These are phyloP conservation scores for Mimas tiliae DNA, from an alignment of 2,888 invertebrate genomes.

Conservation along the genomic window DNA sequence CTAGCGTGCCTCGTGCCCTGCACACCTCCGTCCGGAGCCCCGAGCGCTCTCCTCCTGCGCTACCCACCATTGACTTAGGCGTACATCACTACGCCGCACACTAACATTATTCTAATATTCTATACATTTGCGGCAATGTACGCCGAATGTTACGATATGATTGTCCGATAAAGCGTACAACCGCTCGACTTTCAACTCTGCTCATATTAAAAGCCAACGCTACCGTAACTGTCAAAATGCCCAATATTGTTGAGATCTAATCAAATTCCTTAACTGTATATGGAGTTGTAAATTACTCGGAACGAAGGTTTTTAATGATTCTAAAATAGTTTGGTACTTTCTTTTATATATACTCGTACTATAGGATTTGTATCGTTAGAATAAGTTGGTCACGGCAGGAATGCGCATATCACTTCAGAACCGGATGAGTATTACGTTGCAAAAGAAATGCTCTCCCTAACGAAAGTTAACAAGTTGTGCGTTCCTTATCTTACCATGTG, in stretches of 20 bases:
- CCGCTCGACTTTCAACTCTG: constrained; percentile 50
- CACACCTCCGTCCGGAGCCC: constrained; percentile 53
- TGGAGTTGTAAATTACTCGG: constrained; percentile 45
- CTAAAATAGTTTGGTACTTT: constrained; percentile 30
- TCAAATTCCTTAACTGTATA: constrained; percentile 54
- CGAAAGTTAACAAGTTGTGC: background rate
- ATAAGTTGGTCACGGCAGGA: background rate
- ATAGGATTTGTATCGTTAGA: background rate
- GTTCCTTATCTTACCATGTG: background rate
- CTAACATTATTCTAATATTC: constrained; percentile 46
- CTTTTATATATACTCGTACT: background rate
- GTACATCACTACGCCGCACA: constrained; percentile 58
- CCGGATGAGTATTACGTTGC: background rate
- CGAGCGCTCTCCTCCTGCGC: constrained; percentile 45
- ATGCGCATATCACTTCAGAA: background rate
- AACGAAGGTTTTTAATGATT: constrained; percentile 37
- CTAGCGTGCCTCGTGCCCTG: constrained; percentile 75
- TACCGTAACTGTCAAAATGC: constrained; percentile 64
- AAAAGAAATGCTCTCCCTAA: constrained; percentile 2
- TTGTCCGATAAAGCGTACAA: constrained; percentile 29
- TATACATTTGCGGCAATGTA: constrained; percentile 60
- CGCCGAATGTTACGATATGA: constrained; percentile 32
- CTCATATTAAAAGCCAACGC: constrained; percentile 59
- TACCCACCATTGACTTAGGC: constrained; percentile 46
- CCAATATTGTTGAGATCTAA: constrained; percentile 60